Evolutionary conservation across 2,888 invertebrate genomes (phyloP).

Genomic region (Ptychoptera contaminata): DNA sequence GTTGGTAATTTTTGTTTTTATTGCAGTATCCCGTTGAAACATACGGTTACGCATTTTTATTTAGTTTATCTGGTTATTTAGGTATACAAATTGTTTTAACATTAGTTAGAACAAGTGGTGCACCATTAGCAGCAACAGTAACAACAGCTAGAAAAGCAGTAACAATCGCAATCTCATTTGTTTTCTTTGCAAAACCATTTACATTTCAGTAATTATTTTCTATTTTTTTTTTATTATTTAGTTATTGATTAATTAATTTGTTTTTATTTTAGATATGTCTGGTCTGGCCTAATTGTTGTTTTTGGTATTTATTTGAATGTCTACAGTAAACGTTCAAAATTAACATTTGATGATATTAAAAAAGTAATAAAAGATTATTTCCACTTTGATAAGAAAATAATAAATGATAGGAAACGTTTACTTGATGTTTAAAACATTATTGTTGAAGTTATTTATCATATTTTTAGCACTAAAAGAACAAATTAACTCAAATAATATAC

Average conservation of each 20-base stretch:
- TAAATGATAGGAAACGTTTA: conserved; percentile 4
- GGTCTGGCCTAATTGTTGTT: conserved; percentile 79
- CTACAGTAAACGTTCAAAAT: conserved; percentile 55
- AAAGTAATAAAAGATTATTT: conserved; percentile 4
- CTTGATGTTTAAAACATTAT: conserved; percentile 7
- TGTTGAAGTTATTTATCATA: no score
- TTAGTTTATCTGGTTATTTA: conserved; percentile 80
- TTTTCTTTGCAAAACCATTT: conserved; percentile 89
- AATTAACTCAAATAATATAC: no score
- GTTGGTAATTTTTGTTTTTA: conserved; percentile 10
- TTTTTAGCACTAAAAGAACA: no score
- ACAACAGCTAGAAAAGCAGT: conserved; percentile 83
- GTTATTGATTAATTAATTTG: background rate
- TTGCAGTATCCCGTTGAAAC: conserved; percentile 54
- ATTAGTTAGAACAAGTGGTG: conserved; percentile 75
- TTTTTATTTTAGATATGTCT: conserved; percentile 64
- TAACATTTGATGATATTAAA: conserved; percentile 19
- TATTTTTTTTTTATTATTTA: background rate
- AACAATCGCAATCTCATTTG: conserved; percentile 81
- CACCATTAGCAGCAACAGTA: conserved; percentile 84
- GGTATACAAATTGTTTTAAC: conserved; percentile 89
- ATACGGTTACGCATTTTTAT: conserved; percentile 71
- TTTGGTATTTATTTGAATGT: conserved; percentile 89
- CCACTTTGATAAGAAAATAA: background rate
- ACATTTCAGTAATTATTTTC: conserved; percentile 66